phyloP scores from a whole-genome alignment of 2,113 vertebrate species.

The Dipodomys ordii region DNA sequence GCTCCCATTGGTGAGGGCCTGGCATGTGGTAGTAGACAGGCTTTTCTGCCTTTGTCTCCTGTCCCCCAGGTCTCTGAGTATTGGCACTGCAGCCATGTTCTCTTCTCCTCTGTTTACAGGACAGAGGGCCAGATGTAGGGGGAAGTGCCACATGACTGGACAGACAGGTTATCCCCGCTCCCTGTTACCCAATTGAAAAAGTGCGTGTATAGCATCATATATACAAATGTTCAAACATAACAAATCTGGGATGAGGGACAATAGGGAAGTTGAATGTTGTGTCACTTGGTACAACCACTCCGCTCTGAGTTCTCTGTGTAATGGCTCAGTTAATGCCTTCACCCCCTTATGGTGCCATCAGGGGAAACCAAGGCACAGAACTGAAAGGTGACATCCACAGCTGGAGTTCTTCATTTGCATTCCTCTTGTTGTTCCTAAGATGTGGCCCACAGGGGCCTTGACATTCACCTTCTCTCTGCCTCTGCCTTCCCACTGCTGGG shows the following conservation, averaged over 20 bases:
- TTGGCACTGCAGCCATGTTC: background rate
- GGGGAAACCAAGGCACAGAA: background rate
- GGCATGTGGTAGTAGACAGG: background rate
- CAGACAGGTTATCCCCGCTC: background rate
- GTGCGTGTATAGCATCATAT: accelerated
- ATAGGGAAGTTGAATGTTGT: too few species aligned
- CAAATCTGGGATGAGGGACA: accelerated
- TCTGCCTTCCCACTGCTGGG: too few species aligned
- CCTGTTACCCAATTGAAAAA: background rate
- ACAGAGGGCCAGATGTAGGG: background rate
- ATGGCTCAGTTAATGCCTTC: background rate
- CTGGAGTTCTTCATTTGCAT: too few species aligned
- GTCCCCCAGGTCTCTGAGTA: background rate
- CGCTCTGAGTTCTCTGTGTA: background rate
- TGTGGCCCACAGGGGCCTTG: too few species aligned
- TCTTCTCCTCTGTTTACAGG: background rate
- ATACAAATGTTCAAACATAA: background rate
- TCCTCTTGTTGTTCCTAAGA: background rate
- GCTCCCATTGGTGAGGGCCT: background rate
- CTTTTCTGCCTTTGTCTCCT: background rate
- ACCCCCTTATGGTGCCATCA: too few species aligned
- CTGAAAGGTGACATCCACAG: background rate
- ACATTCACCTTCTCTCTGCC: too few species aligned
- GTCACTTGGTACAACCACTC: accelerated
- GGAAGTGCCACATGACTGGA: background rate